These are phyloP conservation scores for Phragmatobia fuliginosa DNA, from an alignment of 2,888 invertebrate species.

Conservation along the genomic window DNA sequence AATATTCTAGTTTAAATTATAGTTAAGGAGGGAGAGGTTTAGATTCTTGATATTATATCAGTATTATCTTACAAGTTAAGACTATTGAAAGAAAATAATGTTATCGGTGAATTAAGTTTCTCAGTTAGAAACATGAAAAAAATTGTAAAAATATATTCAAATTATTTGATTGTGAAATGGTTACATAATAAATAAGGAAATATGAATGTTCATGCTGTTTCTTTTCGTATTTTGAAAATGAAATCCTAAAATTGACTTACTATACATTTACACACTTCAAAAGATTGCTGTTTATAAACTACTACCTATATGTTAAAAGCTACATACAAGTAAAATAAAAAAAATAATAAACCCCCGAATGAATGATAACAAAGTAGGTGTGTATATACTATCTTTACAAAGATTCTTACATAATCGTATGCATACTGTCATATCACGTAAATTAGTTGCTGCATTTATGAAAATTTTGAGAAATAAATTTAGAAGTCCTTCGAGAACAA, in stretches of 20 bases:
- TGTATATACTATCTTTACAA: too few relatives aligned
- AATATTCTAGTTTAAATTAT: constrained; percentile 39
- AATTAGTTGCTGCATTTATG: too few relatives aligned
- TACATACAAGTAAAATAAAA: too few relatives aligned
- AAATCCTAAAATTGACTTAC: not conserved
- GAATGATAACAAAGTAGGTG: too few relatives aligned
- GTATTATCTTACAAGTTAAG: constrained; percentile 42
- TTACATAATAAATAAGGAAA: constrained; percentile 46
- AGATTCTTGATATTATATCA: constrained; percentile 53
- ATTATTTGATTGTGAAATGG: constrained; percentile 43
- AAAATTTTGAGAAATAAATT: too few relatives aligned
- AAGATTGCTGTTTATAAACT: too few relatives aligned
- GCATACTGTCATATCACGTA: too few relatives aligned
- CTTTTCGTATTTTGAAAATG: constrained; percentile 20
- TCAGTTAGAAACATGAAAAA: constrained; percentile 39
- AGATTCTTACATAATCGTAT: too few relatives aligned
- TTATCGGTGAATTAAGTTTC: constrained; percentile 55
- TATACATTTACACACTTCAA: not conserved
- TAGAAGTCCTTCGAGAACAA: too few relatives aligned
- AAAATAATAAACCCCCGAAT: too few relatives aligned
- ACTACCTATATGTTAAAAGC: too few relatives aligned
- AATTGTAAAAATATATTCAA: constrained; percentile 27
- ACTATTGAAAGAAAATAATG: constrained; percentile 40
- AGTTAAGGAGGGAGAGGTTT: constrained; percentile 68
- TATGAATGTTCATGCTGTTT: constrained; percentile 41